Evolutionary conservation across 2,113 vertebrate genomes (phyloP).

Genomic region (Columba janthina): DNA sequence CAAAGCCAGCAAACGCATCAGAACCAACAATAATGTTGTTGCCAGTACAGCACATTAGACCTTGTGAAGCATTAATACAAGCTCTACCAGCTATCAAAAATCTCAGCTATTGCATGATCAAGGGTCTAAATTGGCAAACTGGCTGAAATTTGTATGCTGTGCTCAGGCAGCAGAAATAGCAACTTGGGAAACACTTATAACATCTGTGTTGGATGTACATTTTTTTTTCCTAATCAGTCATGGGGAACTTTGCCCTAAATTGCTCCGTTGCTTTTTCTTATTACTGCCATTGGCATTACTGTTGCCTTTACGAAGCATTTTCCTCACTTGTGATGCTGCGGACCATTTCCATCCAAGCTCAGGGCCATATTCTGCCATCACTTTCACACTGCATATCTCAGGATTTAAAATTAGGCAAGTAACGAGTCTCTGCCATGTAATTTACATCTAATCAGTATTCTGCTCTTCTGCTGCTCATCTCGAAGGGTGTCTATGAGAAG

Average conservation of each 20-base stretch:
- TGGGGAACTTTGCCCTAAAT: slow-evolving; percentile 42
- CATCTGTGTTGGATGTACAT: background rate
- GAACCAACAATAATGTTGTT: slow-evolving; percentile 4
- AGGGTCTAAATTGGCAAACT: background rate
- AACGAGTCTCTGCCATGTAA: slow-evolving; percentile 60
- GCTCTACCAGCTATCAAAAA: slow-evolving; percentile 22
- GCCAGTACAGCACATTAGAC: slow-evolving; percentile 39
- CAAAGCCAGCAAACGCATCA: slow-evolving; percentile 26
- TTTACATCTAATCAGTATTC: slow-evolving; percentile 67
- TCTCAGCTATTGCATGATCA: background rate
- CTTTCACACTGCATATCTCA: slow-evolving; percentile 58
- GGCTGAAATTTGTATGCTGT: background rate
- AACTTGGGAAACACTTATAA: background rate
- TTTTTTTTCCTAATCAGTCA: background rate
- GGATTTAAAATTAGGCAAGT: slow-evolving; percentile 67
- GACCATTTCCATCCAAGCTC: slow-evolving; percentile 59
- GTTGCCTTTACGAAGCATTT: slow-evolving; percentile 55
- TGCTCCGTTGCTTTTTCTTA: background rate
- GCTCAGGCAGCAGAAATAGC: background rate
- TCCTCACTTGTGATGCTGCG: slow-evolving; percentile 19
- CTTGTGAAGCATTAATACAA: slow-evolving; percentile 12
- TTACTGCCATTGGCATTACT: background rate
- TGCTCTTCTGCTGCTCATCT: slow-evolving; percentile 54
- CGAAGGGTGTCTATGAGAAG: slow-evolving; percentile 48
- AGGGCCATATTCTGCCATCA: slow-evolving; percentile 57